Percentiles rank a stretch among this genome's conserved stretches.
Conservation (phyloP, 2,888 invertebrate species). For the Subacronicta megacephala region DNA sequence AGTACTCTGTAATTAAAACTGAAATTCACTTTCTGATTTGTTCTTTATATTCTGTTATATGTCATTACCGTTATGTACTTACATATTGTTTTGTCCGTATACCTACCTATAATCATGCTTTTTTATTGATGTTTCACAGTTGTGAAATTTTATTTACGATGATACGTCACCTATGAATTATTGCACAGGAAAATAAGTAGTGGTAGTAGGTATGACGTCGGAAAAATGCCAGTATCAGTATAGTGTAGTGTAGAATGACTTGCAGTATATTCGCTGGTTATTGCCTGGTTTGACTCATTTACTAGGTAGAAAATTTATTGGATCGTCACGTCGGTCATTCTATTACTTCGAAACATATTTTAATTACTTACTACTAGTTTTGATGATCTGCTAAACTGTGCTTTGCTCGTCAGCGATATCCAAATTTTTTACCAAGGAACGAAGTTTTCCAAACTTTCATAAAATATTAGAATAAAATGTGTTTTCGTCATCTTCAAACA, state of each 20-base stretch:
- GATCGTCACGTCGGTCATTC: not conserved
- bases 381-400: not conserved
- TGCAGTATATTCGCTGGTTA: conserved; percentile 91
- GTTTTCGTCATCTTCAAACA: too few relatives aligned
- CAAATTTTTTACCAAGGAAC: too few relatives aligned
- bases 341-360: not conserved
- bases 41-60: too few relatives aligned
- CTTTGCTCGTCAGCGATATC: too few relatives aligned
- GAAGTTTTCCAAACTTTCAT: too few relatives aligned
- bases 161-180: conserved; percentile 16
- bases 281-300: conserved; percentile 95
- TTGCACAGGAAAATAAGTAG: conserved; percentile 74
- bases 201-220: conserved; percentile 34
- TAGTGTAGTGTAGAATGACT: conserved; percentile 96
- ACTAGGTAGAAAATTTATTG: conserved; percentile 93
- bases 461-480: too few relatives aligned
- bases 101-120: too few relatives aligned
- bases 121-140: not conserved
- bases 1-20: not conserved
- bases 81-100: too few relatives aligned
- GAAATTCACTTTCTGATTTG: not conserved
- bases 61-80: too few relatives aligned
- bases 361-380: too few relatives aligned
- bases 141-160: conserved; percentile 7
- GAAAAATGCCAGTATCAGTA: conserved; percentile 89